These are phyloP conservation scores for Tachycineta bicolor DNA, from an alignment of 2,113 vertebrate genomes.

Conservation along the genomic window DNA sequence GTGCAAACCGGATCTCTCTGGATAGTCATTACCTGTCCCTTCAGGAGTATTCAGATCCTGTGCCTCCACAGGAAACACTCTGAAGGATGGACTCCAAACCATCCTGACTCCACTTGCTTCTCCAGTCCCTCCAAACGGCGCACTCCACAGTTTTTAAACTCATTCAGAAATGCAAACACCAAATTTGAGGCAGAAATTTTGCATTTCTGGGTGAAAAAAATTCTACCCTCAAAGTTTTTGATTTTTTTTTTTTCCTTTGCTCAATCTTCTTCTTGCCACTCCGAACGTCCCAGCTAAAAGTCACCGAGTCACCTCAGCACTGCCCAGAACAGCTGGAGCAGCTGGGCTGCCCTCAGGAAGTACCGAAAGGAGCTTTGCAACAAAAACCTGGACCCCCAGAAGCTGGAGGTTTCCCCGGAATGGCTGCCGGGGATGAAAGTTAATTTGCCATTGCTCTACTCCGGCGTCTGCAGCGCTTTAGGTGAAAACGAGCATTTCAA, in stretches of 20 bases:
- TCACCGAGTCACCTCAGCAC: not conserved
- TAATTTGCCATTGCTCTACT: constrained; percentile 17
- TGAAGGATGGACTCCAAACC: not conserved
- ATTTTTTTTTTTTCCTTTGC: rapidly evolving
- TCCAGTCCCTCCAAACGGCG: not conserved
- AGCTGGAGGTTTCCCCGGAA: not conserved
- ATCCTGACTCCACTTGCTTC: not conserved
- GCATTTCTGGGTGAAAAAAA: not conserved
- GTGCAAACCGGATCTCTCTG: not conserved
- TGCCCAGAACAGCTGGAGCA: not conserved
- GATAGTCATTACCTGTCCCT: not conserved
- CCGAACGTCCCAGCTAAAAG: not conserved
- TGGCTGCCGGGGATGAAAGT: not conserved
- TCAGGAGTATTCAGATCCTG: not conserved
- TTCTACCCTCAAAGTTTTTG: not conserved
- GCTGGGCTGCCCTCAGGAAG: not conserved
- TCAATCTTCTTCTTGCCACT: not conserved
- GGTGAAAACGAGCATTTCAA: not conserved
- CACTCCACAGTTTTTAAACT: not conserved
- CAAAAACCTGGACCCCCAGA: not conserved
- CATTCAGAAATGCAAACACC: not conserved
- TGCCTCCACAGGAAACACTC: not conserved
- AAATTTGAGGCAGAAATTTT: not conserved
- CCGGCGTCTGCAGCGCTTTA: not conserved
- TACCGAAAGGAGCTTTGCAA: not conserved